Percentiles rank a stretch among this genome's conserved stretches.
These are phyloP conservation scores for Lycocerus yunnanus DNA, from an alignment of 2,888 invertebrate species.

Conservation along the genomic window DNA sequence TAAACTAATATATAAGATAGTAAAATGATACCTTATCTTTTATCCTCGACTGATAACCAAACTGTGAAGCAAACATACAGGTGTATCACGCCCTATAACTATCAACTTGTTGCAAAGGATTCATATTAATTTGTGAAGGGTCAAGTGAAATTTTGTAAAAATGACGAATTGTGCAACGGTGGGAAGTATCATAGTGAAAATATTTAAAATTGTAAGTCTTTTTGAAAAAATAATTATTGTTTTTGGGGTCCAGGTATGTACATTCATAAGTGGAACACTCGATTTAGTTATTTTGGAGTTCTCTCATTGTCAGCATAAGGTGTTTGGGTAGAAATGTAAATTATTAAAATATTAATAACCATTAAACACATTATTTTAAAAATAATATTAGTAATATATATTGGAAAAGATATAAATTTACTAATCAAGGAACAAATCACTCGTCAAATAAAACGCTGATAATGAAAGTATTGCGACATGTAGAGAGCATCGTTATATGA, in stretches of 20 bases:
- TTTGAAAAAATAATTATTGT: not conserved
- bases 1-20: not conserved
- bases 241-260: not conserved
- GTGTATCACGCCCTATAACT: constrained; percentile 15
- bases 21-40: constrained; percentile 20
- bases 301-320: not conserved
- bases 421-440: not conserved
- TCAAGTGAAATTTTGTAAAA: constrained; percentile 46
- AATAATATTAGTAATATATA: not conserved
- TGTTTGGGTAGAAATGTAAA: not conserved
- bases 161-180: constrained; percentile 84
- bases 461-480: not conserved
- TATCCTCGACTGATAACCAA: constrained; percentile 16
- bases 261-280: not conserved
- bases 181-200: constrained; percentile 79
- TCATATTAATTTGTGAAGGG: not conserved
- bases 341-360: not conserved
- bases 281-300: not conserved
- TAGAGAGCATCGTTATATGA: not conserved
- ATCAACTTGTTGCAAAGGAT: not conserved
- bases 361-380: not conserved
- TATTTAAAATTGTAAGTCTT: constrained; percentile 78
- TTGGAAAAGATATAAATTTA: not conserved
- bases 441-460: not conserved
- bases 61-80: constrained; percentile 23